These are phyloP conservation scores for Ispidina lecontei DNA, from an alignment of 2,797 vertebrate genomes.

Conservation along the genomic window DNA sequence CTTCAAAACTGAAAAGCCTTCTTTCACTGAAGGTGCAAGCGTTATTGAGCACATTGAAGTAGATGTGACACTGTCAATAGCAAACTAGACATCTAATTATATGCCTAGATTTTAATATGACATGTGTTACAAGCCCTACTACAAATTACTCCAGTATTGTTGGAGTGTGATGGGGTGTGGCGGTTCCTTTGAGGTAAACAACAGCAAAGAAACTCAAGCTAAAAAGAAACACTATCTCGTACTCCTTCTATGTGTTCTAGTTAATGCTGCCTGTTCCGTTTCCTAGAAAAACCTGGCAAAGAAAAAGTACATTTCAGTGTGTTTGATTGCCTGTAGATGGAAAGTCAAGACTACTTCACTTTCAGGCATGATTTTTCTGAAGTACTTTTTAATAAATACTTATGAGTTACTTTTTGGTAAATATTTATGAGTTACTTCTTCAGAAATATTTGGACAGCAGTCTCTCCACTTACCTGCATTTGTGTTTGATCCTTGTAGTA, in stretches of 20 bases:
- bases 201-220: not conserved
- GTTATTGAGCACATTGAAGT: not conserved
- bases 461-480: slow-evolving; percentile 85
- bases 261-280: not conserved
- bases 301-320: not conserved
- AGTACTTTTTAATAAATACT: too few relatives aligned
- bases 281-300: not conserved
- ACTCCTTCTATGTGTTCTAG: not conserved
- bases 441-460: not conserved
- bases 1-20: not conserved
- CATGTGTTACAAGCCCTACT: not conserved
- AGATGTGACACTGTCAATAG: not conserved
- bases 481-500: slow-evolving; percentile 95
- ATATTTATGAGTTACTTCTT: not conserved
- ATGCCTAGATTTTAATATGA: not conserved
- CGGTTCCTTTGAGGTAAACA: not conserved
- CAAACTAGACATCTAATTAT: not conserved
- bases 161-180: not conserved
- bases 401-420: not conserved
- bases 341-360: not conserved
- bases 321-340: not conserved
- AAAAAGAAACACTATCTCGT: not conserved
- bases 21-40: not conserved
- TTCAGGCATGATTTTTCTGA: not conserved
- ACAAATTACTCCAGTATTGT: not conserved